A percentile compares a stretch with the other conserved stretches of the same genome.
Conservation (phyloP, 1,140 invertebrate species). For the Saxidomus purpurata region DNA sequence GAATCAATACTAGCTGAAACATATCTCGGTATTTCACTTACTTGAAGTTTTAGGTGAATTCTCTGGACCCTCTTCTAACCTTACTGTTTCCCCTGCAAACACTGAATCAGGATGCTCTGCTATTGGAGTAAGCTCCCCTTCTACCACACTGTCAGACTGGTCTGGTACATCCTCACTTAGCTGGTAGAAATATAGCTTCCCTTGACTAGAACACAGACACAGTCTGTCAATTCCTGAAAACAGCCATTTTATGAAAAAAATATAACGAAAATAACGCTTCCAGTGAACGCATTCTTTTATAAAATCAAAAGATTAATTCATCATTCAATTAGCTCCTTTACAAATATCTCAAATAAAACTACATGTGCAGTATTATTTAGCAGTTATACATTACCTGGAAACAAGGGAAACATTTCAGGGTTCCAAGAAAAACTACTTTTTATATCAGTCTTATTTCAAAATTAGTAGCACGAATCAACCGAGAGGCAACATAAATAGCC, state of each 20-base stretch:
- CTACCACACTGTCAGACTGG: slow-evolving; percentile 61
- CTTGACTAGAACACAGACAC: slow-evolving; percentile 93
- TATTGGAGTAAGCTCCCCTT: slow-evolving; percentile 55
- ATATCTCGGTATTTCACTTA: background rate
- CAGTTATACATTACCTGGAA: too few relatives aligned
- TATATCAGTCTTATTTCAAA: too few relatives aligned
- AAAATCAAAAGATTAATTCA: too few relatives aligned
- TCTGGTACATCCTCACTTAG: slow-evolving; percentile 85
- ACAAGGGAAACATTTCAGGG: too few relatives aligned
- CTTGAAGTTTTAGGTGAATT: slow-evolving; percentile 44
- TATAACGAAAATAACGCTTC: background rate
- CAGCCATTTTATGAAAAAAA: background rate
- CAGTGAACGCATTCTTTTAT: too few relatives aligned
- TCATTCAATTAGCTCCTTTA: too few relatives aligned
- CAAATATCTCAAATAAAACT: too few relatives aligned
- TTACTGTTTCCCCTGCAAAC: slow-evolving; percentile 51
- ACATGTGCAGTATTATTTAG: too few relatives aligned
- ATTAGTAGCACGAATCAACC: too few relatives aligned
- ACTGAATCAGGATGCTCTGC: slow-evolving; percentile 64
- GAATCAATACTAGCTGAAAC: too few relatives aligned
- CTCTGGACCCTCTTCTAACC: slow-evolving; percentile 23
- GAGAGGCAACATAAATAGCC: slow-evolving; percentile 57
- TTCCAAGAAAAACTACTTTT: too few relatives aligned
- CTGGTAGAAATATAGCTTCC: slow-evolving; percentile 94
- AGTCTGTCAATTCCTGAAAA: slow-evolving; percentile 92